These are phyloP conservation scores for Clepsis dumicolana DNA, from an alignment of 2,888 invertebrate genomes.

Conservation along the genomic window DNA sequence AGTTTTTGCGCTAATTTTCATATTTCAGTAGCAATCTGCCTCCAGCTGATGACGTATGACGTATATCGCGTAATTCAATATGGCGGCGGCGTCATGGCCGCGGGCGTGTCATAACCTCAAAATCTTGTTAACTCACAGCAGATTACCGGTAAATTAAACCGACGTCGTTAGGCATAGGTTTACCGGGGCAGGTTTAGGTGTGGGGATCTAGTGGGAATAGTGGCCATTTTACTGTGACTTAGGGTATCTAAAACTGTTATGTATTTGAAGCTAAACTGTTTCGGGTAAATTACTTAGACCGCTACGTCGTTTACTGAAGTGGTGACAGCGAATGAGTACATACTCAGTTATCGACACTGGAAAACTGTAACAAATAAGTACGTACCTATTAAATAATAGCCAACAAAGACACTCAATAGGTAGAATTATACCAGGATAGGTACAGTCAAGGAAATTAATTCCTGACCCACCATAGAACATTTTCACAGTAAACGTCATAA, in stretches of 20 bases:
- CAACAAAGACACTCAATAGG: too few relatives aligned
- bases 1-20: slow-evolving; percentile 42
- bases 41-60: slow-evolving; percentile 36
- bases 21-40: slow-evolving; percentile 51
- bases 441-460: too few relatives aligned
- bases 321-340: too few relatives aligned
- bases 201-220: slow-evolving; percentile 11
- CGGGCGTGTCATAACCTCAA: slow-evolving; percentile 72
- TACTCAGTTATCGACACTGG: too few relatives aligned
- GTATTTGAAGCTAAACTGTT: not conserved
- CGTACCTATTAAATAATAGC: too few relatives aligned
- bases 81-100: slow-evolving; percentile 64
- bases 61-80: slow-evolving; percentile 64
- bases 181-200: slow-evolving; percentile 39
- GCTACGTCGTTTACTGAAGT: too few relatives aligned
- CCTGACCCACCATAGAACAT: too few relatives aligned
- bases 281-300: too few relatives aligned
- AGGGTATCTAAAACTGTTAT: not conserved
- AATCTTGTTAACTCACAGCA: slow-evolving; percentile 70
- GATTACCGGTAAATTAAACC: slow-evolving; percentile 76
- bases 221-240: not conserved
- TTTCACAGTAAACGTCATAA: too few relatives aligned
- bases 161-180: slow-evolving; percentile 58
- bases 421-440: too few relatives aligned
- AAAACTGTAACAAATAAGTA: too few relatives aligned